Conservation (phyloP, 2,888 invertebrate species). For the Mechanitis mazaeus region DNA sequence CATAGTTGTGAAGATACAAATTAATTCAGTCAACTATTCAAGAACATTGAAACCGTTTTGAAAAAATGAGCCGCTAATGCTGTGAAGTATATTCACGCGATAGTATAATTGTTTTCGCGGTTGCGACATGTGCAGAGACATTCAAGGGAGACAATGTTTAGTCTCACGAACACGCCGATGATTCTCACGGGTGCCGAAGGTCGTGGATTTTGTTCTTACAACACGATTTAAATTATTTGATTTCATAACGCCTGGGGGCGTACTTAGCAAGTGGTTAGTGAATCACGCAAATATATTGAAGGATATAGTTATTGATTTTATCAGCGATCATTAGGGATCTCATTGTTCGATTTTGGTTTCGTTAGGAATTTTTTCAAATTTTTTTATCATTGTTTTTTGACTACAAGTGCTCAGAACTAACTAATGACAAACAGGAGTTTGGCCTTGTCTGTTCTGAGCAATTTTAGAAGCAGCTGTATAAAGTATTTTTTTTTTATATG, state of each 20-base stretch:
- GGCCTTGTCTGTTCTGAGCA: too few relatives aligned
- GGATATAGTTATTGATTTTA: neutral
- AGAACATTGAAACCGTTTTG: too few relatives aligned
- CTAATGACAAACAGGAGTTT: too few relatives aligned
- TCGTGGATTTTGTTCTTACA: slow-evolving; percentile 68
- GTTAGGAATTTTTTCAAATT: too few relatives aligned
- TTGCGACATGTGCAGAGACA: slow-evolving; percentile 57
- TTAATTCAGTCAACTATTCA: too few relatives aligned
- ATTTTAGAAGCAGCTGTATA: too few relatives aligned
- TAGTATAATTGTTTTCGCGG: slow-evolving; percentile 50
- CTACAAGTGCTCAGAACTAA: too few relatives aligned
- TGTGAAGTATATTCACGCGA: slow-evolving; percentile 39
- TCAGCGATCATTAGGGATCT: neutral
- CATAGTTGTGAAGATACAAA: too few relatives aligned
- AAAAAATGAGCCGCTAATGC: too few relatives aligned
- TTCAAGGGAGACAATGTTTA: slow-evolving; percentile 70
- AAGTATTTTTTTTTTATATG: too few relatives aligned
- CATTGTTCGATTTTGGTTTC: neutral
- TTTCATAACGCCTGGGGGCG: slow-evolving; percentile 66
- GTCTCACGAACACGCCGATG: slow-evolving; percentile 55
- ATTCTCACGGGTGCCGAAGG: slow-evolving; percentile 73
- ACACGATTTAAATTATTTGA: slow-evolving; percentile 72
- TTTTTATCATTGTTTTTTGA: too few relatives aligned
- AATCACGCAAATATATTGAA: neutral
- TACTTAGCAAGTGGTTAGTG: slow-evolving; percentile 37